Base-by-base conservation (phyloP, 1,140 invertebrate genomes). In the Cyrtorhinus lividipennis region DNA sequence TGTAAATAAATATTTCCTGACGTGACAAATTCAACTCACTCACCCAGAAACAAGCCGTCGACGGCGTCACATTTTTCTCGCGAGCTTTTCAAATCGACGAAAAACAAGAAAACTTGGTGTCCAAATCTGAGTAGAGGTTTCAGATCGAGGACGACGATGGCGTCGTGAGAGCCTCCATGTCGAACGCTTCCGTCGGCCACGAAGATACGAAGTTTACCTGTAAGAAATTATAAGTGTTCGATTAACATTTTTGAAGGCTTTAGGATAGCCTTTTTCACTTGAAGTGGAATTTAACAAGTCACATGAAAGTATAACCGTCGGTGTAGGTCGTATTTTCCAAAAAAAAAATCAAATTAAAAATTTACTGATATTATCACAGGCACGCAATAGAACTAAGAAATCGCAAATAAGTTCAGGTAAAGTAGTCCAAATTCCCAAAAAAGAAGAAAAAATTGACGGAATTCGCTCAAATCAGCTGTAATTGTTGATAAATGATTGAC, bases 61-160 rank as follows among this genome's bases (percentile, higher is more conserved):
- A 61, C 64, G 26, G 65, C 46, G 10, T 72, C 65, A 62, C 76
- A 77, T 15, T 67, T 60, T 2, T 61, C 38, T 24, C 68, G 62
- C 5, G 66, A 65, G 20, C 68, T 61, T 12, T 65, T 65, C 8
- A 70, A 65, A 62, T 78, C 73, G 25, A 78, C 66, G 64, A 75
- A 76, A 67, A 79, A 78, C 53, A 80, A 72, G 20, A 76, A 62
- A 1, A 79, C 70, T 22, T 77, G 71, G 68, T 80, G 79, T 13
- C 78, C 79, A 65, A 79, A 78, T 64, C 73, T 75, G 10, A 73
- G 72, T 3, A 64, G 59, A 0, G 79, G 78, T 64, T 73, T 77
- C 0, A 77, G 78, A 66, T 80, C 78, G 3, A 80, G 62, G 8
- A 75, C 75, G 1, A 80, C 25, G 57, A 79, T 71, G 12, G 71